These are phyloP conservation scores for Scrobipalpa costella DNA, from an alignment of 2,888 invertebrate species.

Conservation along the genomic window DNA sequence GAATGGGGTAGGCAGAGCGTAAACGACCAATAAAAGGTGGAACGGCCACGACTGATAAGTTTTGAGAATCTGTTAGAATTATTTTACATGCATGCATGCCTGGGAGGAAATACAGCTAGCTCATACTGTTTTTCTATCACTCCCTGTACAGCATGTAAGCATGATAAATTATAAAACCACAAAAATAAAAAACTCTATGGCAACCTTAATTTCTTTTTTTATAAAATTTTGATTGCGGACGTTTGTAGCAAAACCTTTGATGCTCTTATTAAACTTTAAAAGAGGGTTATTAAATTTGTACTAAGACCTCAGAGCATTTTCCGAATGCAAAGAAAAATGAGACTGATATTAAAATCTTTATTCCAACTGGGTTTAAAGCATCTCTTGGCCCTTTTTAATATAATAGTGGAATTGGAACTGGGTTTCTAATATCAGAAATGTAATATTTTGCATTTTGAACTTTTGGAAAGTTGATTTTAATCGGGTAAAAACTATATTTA, in stretches of 20 bases:
- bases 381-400: not conserved
- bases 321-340: slow-evolving; percentile 32
- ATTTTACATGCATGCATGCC: too few relatives aligned
- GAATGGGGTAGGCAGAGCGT: too few relatives aligned
- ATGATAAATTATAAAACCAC: too few relatives aligned
- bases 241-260: slow-evolving; percentile 22
- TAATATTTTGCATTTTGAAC: not conserved
- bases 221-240: not conserved
- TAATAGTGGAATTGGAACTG: not conserved
- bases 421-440: not conserved
- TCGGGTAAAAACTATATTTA: too few relatives aligned
- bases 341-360: slow-evolving; percentile 11
- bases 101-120: too few relatives aligned
- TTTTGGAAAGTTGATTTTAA: too few relatives aligned
- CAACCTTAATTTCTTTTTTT: not conserved
- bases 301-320: slow-evolving; percentile 40
- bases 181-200: too few relatives aligned
- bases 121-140: too few relatives aligned
- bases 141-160: too few relatives aligned
- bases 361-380: not conserved
- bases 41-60: too few relatives aligned
- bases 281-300: slow-evolving; percentile 42
- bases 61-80: too few relatives aligned
- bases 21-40: too few relatives aligned
- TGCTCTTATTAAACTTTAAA: slow-evolving; percentile 43